Evolutionary conservation across 1,140 invertebrate species (phyloP).

Genomic region (Periplaneta americana): DNA sequence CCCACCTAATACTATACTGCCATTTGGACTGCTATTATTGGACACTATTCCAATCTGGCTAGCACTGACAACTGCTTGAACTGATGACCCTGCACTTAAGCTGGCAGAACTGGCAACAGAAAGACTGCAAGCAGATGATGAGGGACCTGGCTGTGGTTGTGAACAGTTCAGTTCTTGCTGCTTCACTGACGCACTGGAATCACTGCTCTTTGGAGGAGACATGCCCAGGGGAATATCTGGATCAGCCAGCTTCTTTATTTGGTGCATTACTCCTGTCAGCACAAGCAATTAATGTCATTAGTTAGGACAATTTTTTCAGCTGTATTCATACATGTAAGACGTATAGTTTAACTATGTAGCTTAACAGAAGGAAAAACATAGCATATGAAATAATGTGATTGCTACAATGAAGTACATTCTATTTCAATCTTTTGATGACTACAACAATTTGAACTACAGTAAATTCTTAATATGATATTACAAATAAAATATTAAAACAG

Average conservation of each 20-base stretch:
- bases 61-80: background rate
- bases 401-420: no score
- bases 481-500: no score
- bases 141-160: conserved; percentile 1
- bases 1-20: conserved; percentile 6
- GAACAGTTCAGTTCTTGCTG: background rate
- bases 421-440: no score
- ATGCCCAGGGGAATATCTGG: conserved; percentile 54
- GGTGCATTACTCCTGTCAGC: conserved; percentile 85
- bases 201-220: conserved; percentile 47
- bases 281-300: no score
- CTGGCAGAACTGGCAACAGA: background rate
- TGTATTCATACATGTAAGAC: no score
- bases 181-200: background rate
- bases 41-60: background rate
- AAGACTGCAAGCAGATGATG: conserved; percentile 5
- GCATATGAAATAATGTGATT: no score
- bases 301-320: no score
- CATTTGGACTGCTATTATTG: conserved; percentile 6
- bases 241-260: conserved; percentile 73
- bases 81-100: background rate
- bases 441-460: no score
- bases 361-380: no score
- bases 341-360: no score
- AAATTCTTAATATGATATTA: no score